phyloP scores from a whole-genome alignment of 2,113 vertebrate species.

The Origma solitaria region DNA sequence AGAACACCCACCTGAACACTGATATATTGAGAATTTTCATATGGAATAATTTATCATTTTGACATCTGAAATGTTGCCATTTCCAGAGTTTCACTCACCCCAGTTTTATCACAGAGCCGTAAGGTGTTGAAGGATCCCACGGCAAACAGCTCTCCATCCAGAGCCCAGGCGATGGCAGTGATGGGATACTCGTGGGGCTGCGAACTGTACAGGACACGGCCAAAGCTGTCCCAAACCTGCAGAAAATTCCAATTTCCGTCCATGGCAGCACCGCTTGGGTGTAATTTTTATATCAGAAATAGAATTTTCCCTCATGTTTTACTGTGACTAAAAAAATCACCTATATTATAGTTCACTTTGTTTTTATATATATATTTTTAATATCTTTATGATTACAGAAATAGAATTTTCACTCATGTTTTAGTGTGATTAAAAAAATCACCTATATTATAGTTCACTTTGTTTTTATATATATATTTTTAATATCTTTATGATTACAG shows the following conservation, averaged over 20 bases:
- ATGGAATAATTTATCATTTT: too few relatives aligned
- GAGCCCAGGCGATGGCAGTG: slow-evolving; percentile 90
- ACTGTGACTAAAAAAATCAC: not conserved
- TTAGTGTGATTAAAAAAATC: not conserved
- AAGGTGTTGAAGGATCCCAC: slow-evolving; percentile 95
- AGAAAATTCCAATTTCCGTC: accelerated
- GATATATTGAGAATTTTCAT: not conserved
- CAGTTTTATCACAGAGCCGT: slow-evolving; percentile 93
- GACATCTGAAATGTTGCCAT: too few relatives aligned
- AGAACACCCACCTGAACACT: not conserved
- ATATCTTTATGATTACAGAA: not conserved
- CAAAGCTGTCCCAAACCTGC: slow-evolving; percentile 96
- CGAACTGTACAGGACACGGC: slow-evolving; percentile 81
- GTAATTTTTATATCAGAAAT: not conserved
- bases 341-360: accelerated
- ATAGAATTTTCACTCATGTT: not conserved
- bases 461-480: not conserved
- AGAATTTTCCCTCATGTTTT: not conserved
- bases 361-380: accelerated
- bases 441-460: not conserved
- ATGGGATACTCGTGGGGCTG: slow-evolving; percentile 86
- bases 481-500: too few relatives aligned
- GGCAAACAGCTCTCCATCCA: slow-evolving; percentile 91
- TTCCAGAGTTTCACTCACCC: slow-evolving; percentile 76
- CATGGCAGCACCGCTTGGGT: accelerated